phyloP scores from a whole-genome alignment of 2,113 vertebrate genomes.

The Lasiurus cinereus region DNA sequence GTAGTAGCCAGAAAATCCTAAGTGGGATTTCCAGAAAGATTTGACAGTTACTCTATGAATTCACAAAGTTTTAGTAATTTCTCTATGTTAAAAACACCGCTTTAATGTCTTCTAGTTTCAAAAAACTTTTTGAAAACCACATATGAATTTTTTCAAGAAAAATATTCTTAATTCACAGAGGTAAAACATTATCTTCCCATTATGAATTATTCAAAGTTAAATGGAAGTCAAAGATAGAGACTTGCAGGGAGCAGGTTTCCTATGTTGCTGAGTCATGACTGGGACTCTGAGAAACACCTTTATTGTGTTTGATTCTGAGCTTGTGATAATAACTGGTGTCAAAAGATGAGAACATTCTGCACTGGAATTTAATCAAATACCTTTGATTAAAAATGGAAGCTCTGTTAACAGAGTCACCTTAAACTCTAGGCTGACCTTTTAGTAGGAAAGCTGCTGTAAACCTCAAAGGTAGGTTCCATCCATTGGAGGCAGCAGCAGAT shows the following conservation, averaged over 20 bases:
- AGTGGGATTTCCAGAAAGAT: neutral
- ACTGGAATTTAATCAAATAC: slow-evolving; percentile 56
- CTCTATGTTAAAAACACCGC: neutral
- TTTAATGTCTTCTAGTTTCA: slow-evolving; percentile 47
- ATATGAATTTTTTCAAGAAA: slow-evolving; percentile 52
- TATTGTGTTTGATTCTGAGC: slow-evolving; percentile 64
- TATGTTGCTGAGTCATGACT: slow-evolving; percentile 48
- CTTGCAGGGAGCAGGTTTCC: neutral
- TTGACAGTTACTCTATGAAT: neutral
- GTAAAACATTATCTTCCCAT: slow-evolving; percentile 64
- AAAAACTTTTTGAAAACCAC: slow-evolving; percentile 45
- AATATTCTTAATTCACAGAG: slow-evolving; percentile 40
- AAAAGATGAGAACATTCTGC: slow-evolving; percentile 59
- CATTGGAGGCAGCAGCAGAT: neutral
- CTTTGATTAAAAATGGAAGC: slow-evolving; percentile 61
- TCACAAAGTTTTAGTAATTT: slow-evolving; percentile 5
- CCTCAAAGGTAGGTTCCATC: neutral
- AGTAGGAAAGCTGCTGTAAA: neutral
- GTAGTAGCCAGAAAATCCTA: neutral
- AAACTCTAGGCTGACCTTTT: slow-evolving; percentile 37
- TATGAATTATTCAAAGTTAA: slow-evolving; percentile 71
- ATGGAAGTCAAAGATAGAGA: slow-evolving; percentile 52
- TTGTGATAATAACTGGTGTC: slow-evolving; percentile 59
- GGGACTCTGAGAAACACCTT: slow-evolving; percentile 48
- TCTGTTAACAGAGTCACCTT: slow-evolving; percentile 35